These are phyloP conservation scores for Tribolium freemani DNA, from an alignment of 2,888 invertebrate species.

Conservation along the genomic window DNA sequence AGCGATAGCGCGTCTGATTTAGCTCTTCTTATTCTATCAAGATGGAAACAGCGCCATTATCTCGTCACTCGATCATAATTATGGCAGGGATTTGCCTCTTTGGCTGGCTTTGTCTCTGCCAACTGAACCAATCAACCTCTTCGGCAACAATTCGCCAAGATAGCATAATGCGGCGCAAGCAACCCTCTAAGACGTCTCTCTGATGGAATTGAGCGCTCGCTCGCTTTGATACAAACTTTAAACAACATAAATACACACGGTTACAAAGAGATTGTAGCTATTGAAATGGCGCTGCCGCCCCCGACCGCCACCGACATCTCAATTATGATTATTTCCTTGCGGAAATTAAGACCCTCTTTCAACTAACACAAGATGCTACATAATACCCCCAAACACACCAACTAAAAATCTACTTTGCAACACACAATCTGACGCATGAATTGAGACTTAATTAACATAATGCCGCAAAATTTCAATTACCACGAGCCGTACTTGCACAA, in stretches of 20 bases:
- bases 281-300: constrained; percentile 41
- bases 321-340: constrained; percentile 44
- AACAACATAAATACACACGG: constrained; percentile 60
- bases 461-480: background rate
- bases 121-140: constrained; percentile 61
- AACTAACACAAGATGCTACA: constrained; percentile 4
- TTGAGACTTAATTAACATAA: background rate
- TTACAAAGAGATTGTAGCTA: constrained; percentile 56
- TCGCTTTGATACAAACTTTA: constrained; percentile 58
- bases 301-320: constrained; percentile 29
- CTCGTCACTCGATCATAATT: constrained; percentile 52
- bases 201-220: constrained; percentile 57
- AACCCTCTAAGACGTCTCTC: constrained; percentile 55
- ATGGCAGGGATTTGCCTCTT: constrained; percentile 55
- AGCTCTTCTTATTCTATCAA: constrained; percentile 31
- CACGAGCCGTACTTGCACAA: too few relatives aligned
- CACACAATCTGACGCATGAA: background rate
- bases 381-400: background rate
- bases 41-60: constrained; percentile 6
- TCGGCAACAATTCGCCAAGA: constrained; percentile 58
- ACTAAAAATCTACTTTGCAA: background rate
- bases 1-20: constrained; percentile 55
- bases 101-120: constrained; percentile 58
- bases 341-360: constrained; percentile 40
- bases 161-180: constrained; percentile 47